These are phyloP conservation scores for Tympanuchus pallidicinctus DNA, from an alignment of 2,113 vertebrate genomes.

Conservation along the genomic window DNA sequence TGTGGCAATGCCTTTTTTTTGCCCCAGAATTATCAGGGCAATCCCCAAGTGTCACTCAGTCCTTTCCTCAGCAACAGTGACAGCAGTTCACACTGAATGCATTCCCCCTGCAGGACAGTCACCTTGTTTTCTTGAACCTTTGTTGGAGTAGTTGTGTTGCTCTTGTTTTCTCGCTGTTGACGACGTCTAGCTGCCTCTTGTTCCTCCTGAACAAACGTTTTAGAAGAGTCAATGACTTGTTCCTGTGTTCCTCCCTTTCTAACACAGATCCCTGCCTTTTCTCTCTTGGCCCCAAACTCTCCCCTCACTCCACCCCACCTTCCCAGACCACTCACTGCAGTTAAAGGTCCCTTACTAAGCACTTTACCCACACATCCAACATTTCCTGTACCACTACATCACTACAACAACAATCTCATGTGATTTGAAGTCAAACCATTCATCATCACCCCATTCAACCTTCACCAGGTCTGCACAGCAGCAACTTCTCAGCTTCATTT, in stretches of 20 bases:
- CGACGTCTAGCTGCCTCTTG: constrained; percentile 95
- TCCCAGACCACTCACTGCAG: background rate
- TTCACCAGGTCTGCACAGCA: background rate
- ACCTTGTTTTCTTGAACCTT: constrained; percentile 92
- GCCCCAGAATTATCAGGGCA: background rate
- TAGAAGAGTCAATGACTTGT: background rate
- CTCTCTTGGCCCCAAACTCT: background rate
- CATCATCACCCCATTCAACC: background rate
- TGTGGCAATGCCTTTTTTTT: background rate
- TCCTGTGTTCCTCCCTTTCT: background rate
- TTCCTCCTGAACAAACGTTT: constrained; percentile 85
- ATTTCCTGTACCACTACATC: background rate
- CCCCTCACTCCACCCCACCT: background rate
- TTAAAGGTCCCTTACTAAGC: too few relatives aligned
- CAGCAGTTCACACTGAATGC: background rate
- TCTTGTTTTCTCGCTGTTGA: constrained; percentile 94
- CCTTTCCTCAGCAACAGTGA: background rate
- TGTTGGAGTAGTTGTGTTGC: constrained; percentile 93
- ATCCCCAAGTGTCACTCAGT: background rate
- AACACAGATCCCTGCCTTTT: background rate
- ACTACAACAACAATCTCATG: background rate
- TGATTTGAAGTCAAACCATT: background rate
- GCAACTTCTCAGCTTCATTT: background rate
- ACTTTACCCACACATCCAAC: background rate
- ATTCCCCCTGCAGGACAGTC: background rate